Conservation (phyloP, 1,140 invertebrate species). For the Grapholita molesta region DNA sequence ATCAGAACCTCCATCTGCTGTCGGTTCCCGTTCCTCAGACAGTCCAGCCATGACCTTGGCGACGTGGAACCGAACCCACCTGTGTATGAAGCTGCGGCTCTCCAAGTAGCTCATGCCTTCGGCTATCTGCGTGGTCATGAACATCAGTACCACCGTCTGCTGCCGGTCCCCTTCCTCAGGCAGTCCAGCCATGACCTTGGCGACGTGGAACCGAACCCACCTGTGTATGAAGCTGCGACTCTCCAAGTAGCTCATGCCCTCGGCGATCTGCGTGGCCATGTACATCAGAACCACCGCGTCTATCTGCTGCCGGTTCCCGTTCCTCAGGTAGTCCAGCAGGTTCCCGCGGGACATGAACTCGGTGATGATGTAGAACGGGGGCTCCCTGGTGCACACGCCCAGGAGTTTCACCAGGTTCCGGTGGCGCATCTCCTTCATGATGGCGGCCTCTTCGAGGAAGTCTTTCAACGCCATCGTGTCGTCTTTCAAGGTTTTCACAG, state of each 20-base stretch:
- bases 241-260: conserved; percentile 99
- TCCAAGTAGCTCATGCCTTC: too few relatives aligned
- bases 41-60: too few relatives aligned
- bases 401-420: conserved; percentile 98
- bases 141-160: too few relatives aligned
- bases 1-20: too few relatives aligned
- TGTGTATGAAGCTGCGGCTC: too few relatives aligned
- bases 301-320: conserved; percentile 92
- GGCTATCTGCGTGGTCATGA: too few relatives aligned
- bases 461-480: conserved; percentile 99
- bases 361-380: conserved; percentile 99
- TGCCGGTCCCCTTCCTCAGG: too few relatives aligned
- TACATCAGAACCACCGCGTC: conserved; percentile 98
- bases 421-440: conserved; percentile 99
- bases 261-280: conserved; percentile 99
- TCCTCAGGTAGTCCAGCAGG: conserved; percentile 96
- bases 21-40: conserved; percentile 53
- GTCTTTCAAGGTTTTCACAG: conserved; percentile 99
- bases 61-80: too few relatives aligned
- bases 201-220: conserved; percentile 63
- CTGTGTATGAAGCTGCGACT: conserved; percentile 97
- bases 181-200: not conserved
- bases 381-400: conserved; percentile 97
- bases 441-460: conserved; percentile 98
- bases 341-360: conserved; percentile 99